phyloP scores from a whole-genome alignment of 2,888 invertebrate genomes.

The Iphiclides podalirius region DNA sequence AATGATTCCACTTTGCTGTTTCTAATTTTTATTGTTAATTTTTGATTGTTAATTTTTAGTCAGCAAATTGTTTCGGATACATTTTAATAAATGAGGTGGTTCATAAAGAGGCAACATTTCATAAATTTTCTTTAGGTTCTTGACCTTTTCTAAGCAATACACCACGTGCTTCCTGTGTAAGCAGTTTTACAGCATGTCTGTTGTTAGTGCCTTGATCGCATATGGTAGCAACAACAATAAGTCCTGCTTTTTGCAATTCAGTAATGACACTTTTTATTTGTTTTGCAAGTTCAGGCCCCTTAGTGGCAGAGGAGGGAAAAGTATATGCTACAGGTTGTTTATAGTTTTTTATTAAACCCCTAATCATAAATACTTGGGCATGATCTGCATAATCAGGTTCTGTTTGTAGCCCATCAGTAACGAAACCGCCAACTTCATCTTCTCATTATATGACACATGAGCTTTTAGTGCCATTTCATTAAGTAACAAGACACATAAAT shows the following conservation, averaged over 20 bases:
- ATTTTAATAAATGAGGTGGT: neutral
- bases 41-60: slow-evolving; percentile 26
- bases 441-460: slow-evolving; percentile 30
- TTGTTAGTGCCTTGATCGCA: no score
- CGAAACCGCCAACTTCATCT: no score
- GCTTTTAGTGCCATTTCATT: slow-evolving; percentile 35
- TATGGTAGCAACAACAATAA: no score
- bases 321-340: slow-evolving; percentile 29
- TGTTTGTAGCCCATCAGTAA: neutral
- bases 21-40: neutral
- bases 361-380: slow-evolving; percentile 31
- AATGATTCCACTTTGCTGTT: slow-evolving; percentile 22
- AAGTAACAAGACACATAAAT: slow-evolving; percentile 32
- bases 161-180: no score
- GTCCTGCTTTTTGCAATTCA: slow-evolving; percentile 25
- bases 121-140: no score
- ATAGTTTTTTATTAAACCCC: slow-evolving; percentile 23
- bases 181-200: no score
- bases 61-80: slow-evolving; percentile 30
- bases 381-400: slow-evolving; percentile 32
- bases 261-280: slow-evolving; percentile 30
- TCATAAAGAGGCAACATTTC: no score
- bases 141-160: no score
- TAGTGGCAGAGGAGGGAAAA: slow-evolving; percentile 33
- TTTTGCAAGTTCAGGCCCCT: no score